Evolutionary conservation across 2,113 vertebrate species (phyloP).

Genomic region (Ginglymostoma cirratum): DNA sequence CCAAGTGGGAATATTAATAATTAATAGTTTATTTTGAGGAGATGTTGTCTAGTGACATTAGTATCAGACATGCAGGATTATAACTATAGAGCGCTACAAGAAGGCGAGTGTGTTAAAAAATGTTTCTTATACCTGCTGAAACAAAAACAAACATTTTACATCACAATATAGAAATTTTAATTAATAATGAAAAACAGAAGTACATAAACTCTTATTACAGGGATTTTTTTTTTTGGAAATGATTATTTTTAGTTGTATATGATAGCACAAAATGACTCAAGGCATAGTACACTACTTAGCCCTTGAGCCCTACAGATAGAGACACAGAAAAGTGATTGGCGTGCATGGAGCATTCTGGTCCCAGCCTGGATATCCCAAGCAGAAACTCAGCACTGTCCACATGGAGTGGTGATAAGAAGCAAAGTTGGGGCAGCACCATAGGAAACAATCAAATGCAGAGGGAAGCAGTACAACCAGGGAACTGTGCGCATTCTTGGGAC

Average conservation of each 20-base stretch:
- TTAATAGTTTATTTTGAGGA: constrained; percentile 8
- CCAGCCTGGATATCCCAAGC: neutral
- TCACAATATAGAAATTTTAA: constrained; percentile 56
- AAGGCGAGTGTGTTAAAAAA: constrained; percentile 52
- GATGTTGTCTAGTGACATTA: constrained; percentile 24
- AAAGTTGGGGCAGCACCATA: neutral
- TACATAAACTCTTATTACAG: constrained; percentile 39
- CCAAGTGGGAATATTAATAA: neutral
- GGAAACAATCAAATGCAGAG: neutral
- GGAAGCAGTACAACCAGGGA: neutral
- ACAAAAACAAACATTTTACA: constrained; percentile 76
- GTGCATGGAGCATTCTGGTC: neutral
- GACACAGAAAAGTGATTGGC: neutral
- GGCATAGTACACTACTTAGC: neutral
- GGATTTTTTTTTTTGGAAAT: too few relatives aligned
- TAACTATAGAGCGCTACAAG: constrained; percentile 53
- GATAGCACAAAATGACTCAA: neutral
- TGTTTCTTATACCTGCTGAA: constrained; percentile 75
- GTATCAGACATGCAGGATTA: constrained; percentile 54
- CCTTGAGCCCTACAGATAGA: neutral
- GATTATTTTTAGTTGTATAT: neutral
- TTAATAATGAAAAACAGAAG: constrained; percentile 54
- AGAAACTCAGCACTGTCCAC: neutral
- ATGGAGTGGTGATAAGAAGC: neutral
- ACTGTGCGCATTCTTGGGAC: neutral